These are phyloP conservation scores for Lasiommata megera DNA, from an alignment of 2,888 invertebrate genomes.

Conservation along the genomic window DNA sequence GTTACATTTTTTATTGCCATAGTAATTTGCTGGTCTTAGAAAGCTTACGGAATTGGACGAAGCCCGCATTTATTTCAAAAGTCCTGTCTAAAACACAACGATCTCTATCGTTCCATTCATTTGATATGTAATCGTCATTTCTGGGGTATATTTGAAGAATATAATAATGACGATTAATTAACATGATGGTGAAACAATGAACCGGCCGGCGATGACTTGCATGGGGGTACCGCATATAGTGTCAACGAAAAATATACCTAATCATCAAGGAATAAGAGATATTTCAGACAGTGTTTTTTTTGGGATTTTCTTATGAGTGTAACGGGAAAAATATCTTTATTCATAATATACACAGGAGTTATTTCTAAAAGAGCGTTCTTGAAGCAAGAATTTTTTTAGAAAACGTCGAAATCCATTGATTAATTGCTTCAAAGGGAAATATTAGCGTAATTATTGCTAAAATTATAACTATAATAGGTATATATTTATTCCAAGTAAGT, in stretches of 20 bases:
- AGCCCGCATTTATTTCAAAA: background rate
- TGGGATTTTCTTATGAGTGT: background rate
- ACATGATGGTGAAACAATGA: constrained; percentile 70
- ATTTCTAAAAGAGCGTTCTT: background rate
- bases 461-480: too few species aligned
- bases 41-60: background rate
- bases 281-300: background rate
- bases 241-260: constrained; percentile 11
- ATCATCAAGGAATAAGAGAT: background rate
- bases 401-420: background rate
- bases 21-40: too few species aligned
- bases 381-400: background rate
- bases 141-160: constrained; percentile 60
- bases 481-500: too few species aligned
- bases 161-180: constrained; percentile 77
- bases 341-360: background rate
- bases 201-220: constrained; percentile 44
- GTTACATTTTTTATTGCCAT: too few species aligned
- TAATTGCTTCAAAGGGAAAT: too few species aligned
- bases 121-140: constrained; percentile 59
- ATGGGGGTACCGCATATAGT: constrained; percentile 41
- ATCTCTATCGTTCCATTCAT: constrained; percentile 47
- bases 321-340: background rate
- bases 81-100: constrained; percentile 34
- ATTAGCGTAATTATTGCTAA: too few species aligned